These are phyloP conservation scores for Morus bassanus DNA, from an alignment of 2,797 vertebrate genomes.

Conservation along the genomic window DNA sequence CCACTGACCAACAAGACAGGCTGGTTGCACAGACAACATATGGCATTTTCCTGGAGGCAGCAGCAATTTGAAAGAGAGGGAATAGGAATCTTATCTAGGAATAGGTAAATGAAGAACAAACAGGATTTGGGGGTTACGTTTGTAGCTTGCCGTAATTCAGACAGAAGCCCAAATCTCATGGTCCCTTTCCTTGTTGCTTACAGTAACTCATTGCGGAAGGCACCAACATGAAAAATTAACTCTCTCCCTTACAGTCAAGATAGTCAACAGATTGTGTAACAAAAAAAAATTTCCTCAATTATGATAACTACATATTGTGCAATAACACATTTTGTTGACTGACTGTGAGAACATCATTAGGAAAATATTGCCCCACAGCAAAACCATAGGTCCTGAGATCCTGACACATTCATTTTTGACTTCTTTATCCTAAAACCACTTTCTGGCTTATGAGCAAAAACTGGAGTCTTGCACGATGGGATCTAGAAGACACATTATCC, in stretches of 20 bases:
- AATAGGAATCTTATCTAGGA: neutral
- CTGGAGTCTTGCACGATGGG: neutral
- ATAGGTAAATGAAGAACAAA: neutral
- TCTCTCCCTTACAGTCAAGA: neutral
- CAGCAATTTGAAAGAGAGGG: neutral
- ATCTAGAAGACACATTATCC: neutral
- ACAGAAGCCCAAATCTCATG: neutral
- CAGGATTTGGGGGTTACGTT: neutral
- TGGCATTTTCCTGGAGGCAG: neutral
- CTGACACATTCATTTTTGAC: neutral
- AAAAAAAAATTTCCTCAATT: slow-evolving; percentile 1
- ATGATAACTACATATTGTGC: neutral
- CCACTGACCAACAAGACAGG: neutral
- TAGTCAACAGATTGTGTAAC: slow-evolving; percentile 24
- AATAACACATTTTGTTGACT: slow-evolving; percentile 28
- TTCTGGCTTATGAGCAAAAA: neutral
- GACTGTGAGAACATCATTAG: neutral
- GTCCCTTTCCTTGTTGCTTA: neutral
- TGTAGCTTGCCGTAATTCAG: neutral
- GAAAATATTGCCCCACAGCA: slow-evolving; percentile 27
- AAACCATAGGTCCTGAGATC: neutral
- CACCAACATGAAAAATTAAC: neutral
- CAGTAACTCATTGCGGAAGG: neutral
- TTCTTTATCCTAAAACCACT: slow-evolving; percentile 3
- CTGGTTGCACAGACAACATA: neutral